Evolutionary conservation across 35 echinoderm and acorn worm genomes (phyloP), one percentile per base, ranked within the genome.

Genomic region (Heliocidaris erythrogramma): DNA sequence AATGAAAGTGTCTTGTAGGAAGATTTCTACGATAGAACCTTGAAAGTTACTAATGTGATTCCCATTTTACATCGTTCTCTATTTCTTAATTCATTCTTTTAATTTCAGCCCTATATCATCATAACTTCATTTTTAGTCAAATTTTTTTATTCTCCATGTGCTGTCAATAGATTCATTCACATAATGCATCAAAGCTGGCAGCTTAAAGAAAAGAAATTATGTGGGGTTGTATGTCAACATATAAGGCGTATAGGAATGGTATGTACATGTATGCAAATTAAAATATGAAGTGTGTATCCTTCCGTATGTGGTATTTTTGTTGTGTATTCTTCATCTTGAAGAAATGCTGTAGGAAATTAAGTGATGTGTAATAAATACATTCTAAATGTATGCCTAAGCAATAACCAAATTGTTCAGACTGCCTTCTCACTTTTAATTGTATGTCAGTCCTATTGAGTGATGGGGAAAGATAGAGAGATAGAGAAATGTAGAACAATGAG

Each of bases 241-340:
- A 24, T 21, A 5, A 24, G 65, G 65, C 18, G 65, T 78, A 4
- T 78, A 78, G n/a, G 21, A 78, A 27, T 78, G 65, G 18, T 78
- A 78, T 78, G 65, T 78, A 78, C 27, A 78, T 78, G 65, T 78
- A 78, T 78, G 65, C 65, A 78, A 78, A 78, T 78, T 78, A 78
- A 78, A 78, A 78, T 21, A n/a, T 78, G 65, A n/a, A n/a, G 65
- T 21, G 65, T 78, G 65, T 78, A 78, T 78, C 65, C 21, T 89
- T 48, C 87, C 87, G 17, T 47, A 32, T 47, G 87, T 89, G 87
- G 24, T 89, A 89, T 89, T 89, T 89, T 18, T 89, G 85, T 86
- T 86, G 31, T 42, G 31, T 6, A 48, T 89, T 17, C 31, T 47
- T 32, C 47, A 47, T 27, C 87, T 17, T 89, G 87, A 89, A 13